Base-by-base conservation (phyloP, 2,797 vertebrate genomes). In the Luscinia luscinia region DNA sequence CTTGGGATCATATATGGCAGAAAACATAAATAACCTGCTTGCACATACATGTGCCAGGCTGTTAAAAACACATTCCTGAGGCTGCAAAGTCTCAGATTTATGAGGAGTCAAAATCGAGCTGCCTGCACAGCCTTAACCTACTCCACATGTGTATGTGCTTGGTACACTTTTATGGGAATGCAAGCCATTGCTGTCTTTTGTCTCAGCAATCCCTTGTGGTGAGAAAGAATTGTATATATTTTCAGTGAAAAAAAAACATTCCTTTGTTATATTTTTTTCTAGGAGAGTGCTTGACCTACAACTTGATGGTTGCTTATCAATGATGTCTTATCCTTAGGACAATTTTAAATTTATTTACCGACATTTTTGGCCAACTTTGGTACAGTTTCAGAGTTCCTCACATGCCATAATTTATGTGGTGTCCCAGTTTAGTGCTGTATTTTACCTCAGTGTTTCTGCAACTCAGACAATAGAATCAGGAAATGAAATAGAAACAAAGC, bases 31-130 rank as follows among this genome's bases (percentile, higher is more conserved):
- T 38, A 48, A 73, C 6, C 14, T 52, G 17, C 15, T 11, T 15
- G 6, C 22, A 8, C 10, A 9, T 3, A 2, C 2, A 4, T 3
- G 5, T 24, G 19, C 26, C 7, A 0, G 8, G 8, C 32, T 57
- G 27, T 21, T 74, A 34, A 84, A 93, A 61, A 62, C 45, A 40
- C 24, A 16, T 63, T 82, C 40, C 36, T 27, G 63, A 43, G 40
- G 40, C 18, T 70, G 19, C 43, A 24, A 14, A 67, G 10, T 6
- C 12, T 3, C 21, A 34, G 54, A 59, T 59, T 67, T 72, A 79
- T 69, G 75, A 63, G 36, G 64, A 62, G n/a, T n/a, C 81, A 45
- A 43, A 63, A 28, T 11, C 23, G 45, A 48, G 20, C 46, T 73
- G 32, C 4, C 38, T 62, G 48, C 15, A 57, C 43, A 77, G 20